Conservation (phyloP, 2,113 vertebrate genomes). For the Lophotis ruficrista region DNA sequence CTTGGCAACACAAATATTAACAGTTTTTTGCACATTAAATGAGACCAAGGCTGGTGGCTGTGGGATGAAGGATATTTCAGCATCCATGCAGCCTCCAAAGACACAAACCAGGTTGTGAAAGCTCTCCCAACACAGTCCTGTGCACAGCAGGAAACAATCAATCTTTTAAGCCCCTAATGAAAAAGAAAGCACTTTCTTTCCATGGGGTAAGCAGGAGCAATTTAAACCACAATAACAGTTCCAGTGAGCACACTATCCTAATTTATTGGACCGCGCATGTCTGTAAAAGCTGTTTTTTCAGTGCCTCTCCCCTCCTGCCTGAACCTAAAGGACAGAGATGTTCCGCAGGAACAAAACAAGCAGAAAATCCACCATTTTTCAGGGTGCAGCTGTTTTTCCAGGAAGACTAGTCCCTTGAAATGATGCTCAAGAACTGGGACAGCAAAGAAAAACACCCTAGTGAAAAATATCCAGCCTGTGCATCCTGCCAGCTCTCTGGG, state of each 20-base stretch:
- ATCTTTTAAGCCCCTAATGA: slow-evolving; percentile 20
- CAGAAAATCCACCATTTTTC: neutral
- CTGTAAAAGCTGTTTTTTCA: slow-evolving; percentile 6
- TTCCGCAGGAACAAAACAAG: neutral
- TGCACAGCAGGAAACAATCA: slow-evolving; percentile 29
- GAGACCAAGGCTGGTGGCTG: neutral
- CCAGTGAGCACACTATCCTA: slow-evolving; percentile 38
- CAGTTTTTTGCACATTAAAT: neutral
- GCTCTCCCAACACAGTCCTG: neutral
- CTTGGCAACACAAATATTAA: neutral
- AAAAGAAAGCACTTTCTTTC: slow-evolving; percentile 40
- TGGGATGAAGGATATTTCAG: neutral
- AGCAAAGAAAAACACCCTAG: neutral
- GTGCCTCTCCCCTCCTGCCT: neutral
- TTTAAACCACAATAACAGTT: slow-evolving; percentile 52
- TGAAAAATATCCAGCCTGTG: neutral
- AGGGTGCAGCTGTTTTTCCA: neutral
- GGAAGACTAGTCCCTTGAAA: neutral
- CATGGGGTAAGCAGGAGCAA: slow-evolving; percentile 48
- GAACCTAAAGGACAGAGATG: neutral
- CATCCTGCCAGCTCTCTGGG: neutral
- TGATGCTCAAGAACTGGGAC: neutral
- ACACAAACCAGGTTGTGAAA: neutral
- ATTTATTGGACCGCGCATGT: neutral
- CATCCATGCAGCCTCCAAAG: neutral